These are phyloP conservation scores for Balaenoptera acutorostrata DNA, from an alignment of 2,113 vertebrate genomes.

Conservation along the genomic window DNA sequence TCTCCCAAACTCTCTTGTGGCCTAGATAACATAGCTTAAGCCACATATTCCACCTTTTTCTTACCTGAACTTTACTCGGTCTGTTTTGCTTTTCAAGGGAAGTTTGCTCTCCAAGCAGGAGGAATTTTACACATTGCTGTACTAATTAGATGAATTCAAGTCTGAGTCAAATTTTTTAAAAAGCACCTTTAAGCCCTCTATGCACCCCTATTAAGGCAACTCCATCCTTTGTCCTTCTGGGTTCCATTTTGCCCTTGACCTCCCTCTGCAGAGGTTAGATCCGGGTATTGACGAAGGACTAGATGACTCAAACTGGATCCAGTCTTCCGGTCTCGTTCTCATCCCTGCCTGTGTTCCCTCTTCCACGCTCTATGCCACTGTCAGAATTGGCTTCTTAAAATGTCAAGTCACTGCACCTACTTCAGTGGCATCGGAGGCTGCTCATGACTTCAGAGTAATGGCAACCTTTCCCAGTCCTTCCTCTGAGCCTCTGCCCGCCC, in stretches of 20 bases:
- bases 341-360: background rate
- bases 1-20: background rate
- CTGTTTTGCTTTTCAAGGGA: background rate
- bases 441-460: background rate
- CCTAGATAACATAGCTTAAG: background rate
- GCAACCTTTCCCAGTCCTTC: background rate
- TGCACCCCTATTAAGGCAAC: background rate
- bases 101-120: background rate
- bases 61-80: background rate
- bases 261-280: background rate
- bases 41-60: background rate
- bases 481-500: background rate
- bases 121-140: background rate
- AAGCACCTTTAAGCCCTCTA: too few relatives aligned
- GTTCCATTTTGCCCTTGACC: background rate
- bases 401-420: background rate
- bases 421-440: background rate
- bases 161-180: background rate
- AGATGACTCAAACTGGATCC: fast-evolving
- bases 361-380: fast-evolving
- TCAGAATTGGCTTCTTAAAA: background rate
- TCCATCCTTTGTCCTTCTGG: background rate
- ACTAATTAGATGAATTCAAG: background rate
- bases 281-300: background rate
- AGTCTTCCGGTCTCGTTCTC: background rate